Base-by-base conservation (phyloP, 2,797 vertebrate species). In the Acrossocheilus fasciatus region DNA sequence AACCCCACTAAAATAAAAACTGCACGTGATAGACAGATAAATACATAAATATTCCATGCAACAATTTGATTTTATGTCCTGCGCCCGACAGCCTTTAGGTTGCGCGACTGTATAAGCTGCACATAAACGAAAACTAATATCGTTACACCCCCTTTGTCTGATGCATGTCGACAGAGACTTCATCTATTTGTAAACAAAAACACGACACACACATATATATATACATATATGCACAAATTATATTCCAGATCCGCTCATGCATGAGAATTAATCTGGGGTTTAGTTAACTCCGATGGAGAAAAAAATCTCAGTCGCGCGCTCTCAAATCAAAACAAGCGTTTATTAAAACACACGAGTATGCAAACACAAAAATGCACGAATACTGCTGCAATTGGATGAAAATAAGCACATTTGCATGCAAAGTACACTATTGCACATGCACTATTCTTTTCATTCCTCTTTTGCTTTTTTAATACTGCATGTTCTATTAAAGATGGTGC, bases 261-360 rank as follows among this genome's bases (percentile, higher is more conserved):
- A 43, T 50, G 2, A 4, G 62, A 36, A 69, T 10, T 54, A 82
- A 30, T 0, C 50, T 36, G 9, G 4, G 8, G 5, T 54, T 23
- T n/a, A 39, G 8, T 78, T 45, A 73, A 82, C 3, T 3, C 52
- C 12, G 30, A 59, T 2, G 68, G 66, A 68, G 26, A 17, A 18
- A 43, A 90, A 88, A 89, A 90, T 82, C 85, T 82, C 78, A 70
- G 86, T 64, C 62, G 81, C 91, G 89, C 90, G 14, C 89, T 89
- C 30, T 41, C 41, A 86, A 92, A 94, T 90, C 92, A 93, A 91
- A 93, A 92, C 93, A 93, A 84, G 86, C 74, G 50, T 69, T 90
- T 74, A 86, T 74, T 88, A 57, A 79, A 66, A 77, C 50, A 34
- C 8, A 78, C 89, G 91, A 84, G 87, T 43, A 30, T 10, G 23